Conservation (phyloP, 2,888 invertebrate genomes). For the Drosophila longiperda region DNA sequence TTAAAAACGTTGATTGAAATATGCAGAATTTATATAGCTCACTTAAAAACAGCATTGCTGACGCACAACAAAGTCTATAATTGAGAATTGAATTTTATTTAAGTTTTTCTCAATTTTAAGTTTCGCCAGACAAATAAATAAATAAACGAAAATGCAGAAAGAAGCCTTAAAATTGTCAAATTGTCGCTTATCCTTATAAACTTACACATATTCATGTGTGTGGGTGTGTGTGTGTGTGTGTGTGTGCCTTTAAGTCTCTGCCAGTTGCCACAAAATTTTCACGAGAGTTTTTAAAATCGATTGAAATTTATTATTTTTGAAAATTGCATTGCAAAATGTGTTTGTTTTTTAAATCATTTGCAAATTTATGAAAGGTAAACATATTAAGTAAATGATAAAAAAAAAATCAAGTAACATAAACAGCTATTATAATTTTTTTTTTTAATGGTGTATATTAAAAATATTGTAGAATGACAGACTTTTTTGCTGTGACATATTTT, state of each 20-base stretch:
- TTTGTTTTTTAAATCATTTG: neutral
- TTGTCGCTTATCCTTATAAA: conserved; percentile 6
- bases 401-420: neutral
- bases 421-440: neutral
- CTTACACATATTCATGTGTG: neutral
- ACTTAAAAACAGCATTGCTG: neutral
- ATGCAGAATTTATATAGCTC: neutral
- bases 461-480: too few relatives aligned
- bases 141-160: conserved; percentile 5
- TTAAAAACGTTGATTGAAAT: neutral
- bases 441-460: too few relatives aligned
- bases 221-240: neutral
- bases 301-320: neutral
- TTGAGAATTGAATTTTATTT: neutral
- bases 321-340: neutral
- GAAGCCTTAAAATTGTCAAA: conserved; percentile 10
- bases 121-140: neutral
- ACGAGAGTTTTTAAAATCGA: neutral
- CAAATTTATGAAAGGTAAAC: neutral
- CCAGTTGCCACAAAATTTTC: neutral
- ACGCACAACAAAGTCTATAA: neutral
- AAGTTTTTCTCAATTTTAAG: neutral
- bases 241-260: neutral
- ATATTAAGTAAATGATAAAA: neutral
- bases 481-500: neutral